Percentiles rank a stretch among this genome's conserved stretches.
Evolutionary conservation across 2,113 vertebrate genomes (phyloP).

Genomic region (Burhinus bistriatus): DNA sequence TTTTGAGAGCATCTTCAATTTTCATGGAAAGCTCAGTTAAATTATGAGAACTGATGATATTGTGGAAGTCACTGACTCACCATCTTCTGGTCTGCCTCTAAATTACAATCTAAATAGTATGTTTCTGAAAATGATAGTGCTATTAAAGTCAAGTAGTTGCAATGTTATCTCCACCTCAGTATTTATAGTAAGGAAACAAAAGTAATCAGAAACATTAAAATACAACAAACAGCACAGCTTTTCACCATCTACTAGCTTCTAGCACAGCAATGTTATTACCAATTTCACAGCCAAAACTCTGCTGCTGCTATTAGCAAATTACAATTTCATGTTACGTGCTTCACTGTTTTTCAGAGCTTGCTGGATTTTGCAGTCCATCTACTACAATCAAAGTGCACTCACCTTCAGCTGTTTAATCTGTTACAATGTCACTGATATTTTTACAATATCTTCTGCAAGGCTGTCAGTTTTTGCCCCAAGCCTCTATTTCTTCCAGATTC

Average conservation of each 20-base stretch:
- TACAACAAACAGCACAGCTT: neutral
- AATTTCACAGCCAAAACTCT: neutral
- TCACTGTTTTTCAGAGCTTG: neutral
- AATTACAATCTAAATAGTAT: neutral
- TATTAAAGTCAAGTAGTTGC: neutral
- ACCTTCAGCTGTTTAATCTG: neutral
- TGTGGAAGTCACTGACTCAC: neutral
- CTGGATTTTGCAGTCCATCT: neutral
- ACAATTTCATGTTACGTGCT: accelerated
- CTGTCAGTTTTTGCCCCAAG: neutral
- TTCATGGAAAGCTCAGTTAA: neutral
- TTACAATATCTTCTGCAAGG: neutral
- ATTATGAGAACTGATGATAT: neutral
- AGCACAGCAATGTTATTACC: neutral
- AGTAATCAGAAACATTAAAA: neutral
- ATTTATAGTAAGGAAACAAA: neutral
- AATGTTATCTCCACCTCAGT: neutral
- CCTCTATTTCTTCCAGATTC: neutral
- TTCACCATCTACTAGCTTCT: neutral
- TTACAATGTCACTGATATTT: neutral
- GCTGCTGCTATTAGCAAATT: neutral
- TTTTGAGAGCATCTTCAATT: neutral
- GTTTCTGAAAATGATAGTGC: neutral
- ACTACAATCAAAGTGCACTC: neutral
- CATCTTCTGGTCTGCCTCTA: neutral